Percentiles rank a stretch among this genome's conserved stretches.
These are phyloP conservation scores for Gavialis gangeticus DNA, from an alignment of 2,113 vertebrate genomes.

Conservation along the genomic window DNA sequence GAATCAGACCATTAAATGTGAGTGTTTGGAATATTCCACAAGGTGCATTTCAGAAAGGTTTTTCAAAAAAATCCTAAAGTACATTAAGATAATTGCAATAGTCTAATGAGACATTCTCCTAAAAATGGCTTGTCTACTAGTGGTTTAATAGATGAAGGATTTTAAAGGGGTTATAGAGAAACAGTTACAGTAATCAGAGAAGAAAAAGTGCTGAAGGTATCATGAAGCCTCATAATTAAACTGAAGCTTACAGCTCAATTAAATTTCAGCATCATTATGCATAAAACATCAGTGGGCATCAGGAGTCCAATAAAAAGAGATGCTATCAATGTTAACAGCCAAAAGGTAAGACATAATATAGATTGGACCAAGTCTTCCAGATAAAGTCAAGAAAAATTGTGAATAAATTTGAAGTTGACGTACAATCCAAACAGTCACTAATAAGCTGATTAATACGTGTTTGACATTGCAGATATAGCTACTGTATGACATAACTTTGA, in stretches of 20 bases:
- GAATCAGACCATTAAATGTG: constrained; percentile 27
- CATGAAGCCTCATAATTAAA: constrained; percentile 81
- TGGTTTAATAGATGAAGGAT: constrained; percentile 73
- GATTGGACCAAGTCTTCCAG: constrained; percentile 42
- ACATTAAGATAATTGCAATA: constrained; percentile 73
- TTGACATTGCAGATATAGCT: not conserved
- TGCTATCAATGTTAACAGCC: constrained; percentile 65
- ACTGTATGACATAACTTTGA: constrained; percentile 34
- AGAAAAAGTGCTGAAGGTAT: constrained; percentile 81
- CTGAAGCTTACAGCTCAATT: constrained; percentile 82
- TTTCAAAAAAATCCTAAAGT: constrained; percentile 46
- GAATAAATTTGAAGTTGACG: constrained; percentile 38
- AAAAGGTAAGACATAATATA: constrained; percentile 69
- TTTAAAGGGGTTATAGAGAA: constrained; percentile 72
- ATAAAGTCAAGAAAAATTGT: constrained; percentile 52
- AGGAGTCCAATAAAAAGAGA: constrained; percentile 74
- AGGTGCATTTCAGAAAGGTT: constrained; percentile 49
- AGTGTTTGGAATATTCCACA: constrained; percentile 41
- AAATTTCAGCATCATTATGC: constrained; percentile 81
- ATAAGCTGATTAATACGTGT: constrained; percentile 27
- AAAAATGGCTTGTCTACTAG: constrained; percentile 71
- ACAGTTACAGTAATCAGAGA: constrained; percentile 76
- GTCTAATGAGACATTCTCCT: constrained; percentile 71
- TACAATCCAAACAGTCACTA: not conserved
- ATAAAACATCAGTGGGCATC: constrained; percentile 78